phyloP scores from a whole-genome alignment of 2,888 invertebrate species.

The Tyria jacobaeae region DNA sequence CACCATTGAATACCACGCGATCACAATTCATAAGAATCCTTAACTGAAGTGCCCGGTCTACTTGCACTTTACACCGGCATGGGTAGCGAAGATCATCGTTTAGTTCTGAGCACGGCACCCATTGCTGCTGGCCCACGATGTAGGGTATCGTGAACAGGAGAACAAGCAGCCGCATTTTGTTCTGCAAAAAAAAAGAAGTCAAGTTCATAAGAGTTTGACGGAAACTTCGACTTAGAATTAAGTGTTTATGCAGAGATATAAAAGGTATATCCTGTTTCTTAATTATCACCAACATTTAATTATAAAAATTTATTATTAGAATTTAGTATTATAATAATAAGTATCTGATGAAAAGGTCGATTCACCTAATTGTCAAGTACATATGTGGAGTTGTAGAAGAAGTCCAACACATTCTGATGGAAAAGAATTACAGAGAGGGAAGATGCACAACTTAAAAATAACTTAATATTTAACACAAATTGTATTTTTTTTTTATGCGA shows the following conservation, averaged over 20 bases:
- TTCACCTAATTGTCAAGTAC: too few relatives aligned
- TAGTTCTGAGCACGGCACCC: conserved; percentile 92
- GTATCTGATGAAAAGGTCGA: too few relatives aligned
- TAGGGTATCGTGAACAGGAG: conserved; percentile 66
- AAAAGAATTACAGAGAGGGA: too few relatives aligned
- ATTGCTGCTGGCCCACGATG: conserved; percentile 74
- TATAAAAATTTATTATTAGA: too few relatives aligned
- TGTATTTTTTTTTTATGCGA: too few relatives aligned
- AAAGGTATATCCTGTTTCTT: too few relatives aligned
- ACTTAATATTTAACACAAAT: too few relatives aligned
- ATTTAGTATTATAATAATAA: too few relatives aligned
- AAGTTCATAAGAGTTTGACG: background rate
- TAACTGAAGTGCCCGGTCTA: conserved; percentile 80
- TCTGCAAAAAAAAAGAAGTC: conserved; percentile 53
- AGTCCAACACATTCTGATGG: too few relatives aligned
- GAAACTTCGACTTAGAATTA: background rate
- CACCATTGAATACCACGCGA: conserved; percentile 92
- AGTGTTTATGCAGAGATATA: background rate
- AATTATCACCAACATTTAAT: too few relatives aligned
- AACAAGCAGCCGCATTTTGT: conserved; percentile 70
- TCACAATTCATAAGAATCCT: conserved; percentile 93
- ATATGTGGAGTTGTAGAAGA: too few relatives aligned
- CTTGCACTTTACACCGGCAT: conserved; percentile 87
- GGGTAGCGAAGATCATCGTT: conserved; percentile 92
- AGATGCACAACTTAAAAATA: too few relatives aligned